Evolutionary conservation across 2,888 invertebrate species (phyloP).

Genomic region (Iphiclides podalirius): DNA sequence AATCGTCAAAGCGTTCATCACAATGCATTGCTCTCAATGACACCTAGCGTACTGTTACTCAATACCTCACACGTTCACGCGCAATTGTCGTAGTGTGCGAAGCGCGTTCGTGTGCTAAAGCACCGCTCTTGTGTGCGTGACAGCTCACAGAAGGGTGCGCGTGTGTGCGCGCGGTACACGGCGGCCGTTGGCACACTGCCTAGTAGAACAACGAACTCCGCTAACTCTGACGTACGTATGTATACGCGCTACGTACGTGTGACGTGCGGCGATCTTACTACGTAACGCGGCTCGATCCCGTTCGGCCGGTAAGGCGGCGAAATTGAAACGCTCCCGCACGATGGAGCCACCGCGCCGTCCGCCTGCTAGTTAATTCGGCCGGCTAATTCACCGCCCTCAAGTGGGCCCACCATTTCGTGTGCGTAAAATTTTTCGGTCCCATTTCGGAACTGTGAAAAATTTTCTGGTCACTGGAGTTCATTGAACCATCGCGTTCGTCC

Average conservation of each 20-base stretch:
- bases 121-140: slow-evolving; percentile 35
- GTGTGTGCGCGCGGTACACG: slow-evolving; percentile 45
- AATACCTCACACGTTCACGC: slow-evolving; percentile 40
- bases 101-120: slow-evolving; percentile 23
- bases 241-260: slow-evolving; percentile 32
- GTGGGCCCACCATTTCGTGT: slow-evolving; percentile 7
- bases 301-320: slow-evolving; percentile 44
- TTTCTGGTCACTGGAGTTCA: slow-evolving; percentile 48
- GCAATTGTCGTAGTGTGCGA: slow-evolving; percentile 30
- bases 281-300: slow-evolving; percentile 50
- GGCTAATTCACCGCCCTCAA: slow-evolving; percentile 18
- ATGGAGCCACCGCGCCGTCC: neutral
- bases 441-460: slow-evolving; percentile 41
- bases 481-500: slow-evolving; percentile 39
- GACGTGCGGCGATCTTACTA: slow-evolving; percentile 50
- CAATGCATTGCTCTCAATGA: slow-evolving; percentile 53
- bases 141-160: neutral
- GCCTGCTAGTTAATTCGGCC: slow-evolving; percentile 22
- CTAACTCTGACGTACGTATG: slow-evolving; percentile 54
- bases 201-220: slow-evolving; percentile 73
- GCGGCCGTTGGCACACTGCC: slow-evolving; percentile 76
- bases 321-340: slow-evolving; percentile 33
- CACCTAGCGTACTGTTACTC: slow-evolving; percentile 50
- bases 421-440: slow-evolving; percentile 34
- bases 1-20: slow-evolving; percentile 33